Evolutionary conservation across 2,797 vertebrate species (phyloP).

Genomic region (Gallirallus australis): DNA sequence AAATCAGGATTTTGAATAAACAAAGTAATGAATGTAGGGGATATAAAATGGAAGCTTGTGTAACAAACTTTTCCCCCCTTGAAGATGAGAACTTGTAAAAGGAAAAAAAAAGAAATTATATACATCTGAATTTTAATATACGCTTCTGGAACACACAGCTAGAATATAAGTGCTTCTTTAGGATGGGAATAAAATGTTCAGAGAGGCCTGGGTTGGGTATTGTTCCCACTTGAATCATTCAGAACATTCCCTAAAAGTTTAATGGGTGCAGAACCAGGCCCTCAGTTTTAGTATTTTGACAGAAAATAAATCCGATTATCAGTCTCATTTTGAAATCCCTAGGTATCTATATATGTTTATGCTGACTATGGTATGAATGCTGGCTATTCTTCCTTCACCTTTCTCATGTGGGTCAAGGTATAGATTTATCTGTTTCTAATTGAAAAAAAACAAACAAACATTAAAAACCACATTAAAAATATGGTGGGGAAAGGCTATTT

Average conservation of each 20-base stretch:
- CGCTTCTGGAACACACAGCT: neutral
- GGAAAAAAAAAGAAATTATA: neutral
- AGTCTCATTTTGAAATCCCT: slow-evolving; percentile 9
- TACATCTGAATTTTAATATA: neutral
- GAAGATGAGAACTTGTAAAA: neutral
- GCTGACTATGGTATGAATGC: neutral
- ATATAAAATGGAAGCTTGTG: neutral
- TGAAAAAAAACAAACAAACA: neutral
- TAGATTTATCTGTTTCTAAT: neutral
- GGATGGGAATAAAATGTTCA: neutral
- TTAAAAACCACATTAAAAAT: neutral
- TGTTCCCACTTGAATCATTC: neutral
- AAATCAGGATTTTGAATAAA: slow-evolving; percentile 50
- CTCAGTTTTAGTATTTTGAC: neutral
- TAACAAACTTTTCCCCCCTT: neutral
- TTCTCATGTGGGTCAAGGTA: neutral
- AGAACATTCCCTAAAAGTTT: neutral
- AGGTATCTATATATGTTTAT: neutral
- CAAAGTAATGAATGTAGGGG: neutral
- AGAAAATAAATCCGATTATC: slow-evolving; percentile 10
- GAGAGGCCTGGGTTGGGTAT: neutral
- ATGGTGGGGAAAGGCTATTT: neutral
- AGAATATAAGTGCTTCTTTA: neutral
- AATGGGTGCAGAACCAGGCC: neutral
- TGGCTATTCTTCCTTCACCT: neutral